phyloP scores from a whole-genome alignment of 2,113 vertebrate genomes.

The Etia nguti region DNA sequence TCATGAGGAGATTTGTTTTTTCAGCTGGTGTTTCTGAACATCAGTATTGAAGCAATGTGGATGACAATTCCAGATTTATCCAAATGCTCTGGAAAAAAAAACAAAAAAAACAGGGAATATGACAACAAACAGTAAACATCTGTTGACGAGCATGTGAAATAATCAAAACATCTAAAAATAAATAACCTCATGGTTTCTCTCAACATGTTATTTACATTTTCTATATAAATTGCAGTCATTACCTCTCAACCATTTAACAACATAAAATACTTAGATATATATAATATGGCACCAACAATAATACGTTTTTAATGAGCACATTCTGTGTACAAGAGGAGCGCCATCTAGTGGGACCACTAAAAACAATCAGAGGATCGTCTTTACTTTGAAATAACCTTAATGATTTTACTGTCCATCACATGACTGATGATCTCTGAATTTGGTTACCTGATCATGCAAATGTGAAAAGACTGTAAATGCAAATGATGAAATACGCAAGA shows the following conservation, averaged over 20 bases:
- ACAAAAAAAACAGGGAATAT: background rate
- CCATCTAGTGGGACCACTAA: constrained; percentile 38
- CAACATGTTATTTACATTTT: background rate
- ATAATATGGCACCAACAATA: background rate
- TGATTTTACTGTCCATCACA: background rate
- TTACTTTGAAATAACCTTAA: background rate
- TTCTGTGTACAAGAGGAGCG: background rate
- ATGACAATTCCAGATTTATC: background rate
- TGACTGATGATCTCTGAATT: background rate
- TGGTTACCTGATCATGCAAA: background rate
- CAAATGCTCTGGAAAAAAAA: background rate
- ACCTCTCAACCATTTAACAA: background rate
- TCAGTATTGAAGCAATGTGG: background rate
- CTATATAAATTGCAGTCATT: background rate
- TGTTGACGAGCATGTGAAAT: background rate
- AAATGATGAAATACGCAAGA: background rate
- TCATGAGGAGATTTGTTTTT: background rate
- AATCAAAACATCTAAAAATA: background rate
- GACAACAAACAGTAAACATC: background rate
- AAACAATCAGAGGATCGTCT: background rate
- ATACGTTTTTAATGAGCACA: background rate
- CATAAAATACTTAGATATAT: background rate
- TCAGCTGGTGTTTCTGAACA: background rate
- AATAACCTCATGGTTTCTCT: background rate
- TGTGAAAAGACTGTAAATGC: background rate